Evolutionary conservation across 2,888 invertebrate species (phyloP), one percentile per base, ranked within the genome.

Genomic region (Hypomecis atomaria): DNA sequence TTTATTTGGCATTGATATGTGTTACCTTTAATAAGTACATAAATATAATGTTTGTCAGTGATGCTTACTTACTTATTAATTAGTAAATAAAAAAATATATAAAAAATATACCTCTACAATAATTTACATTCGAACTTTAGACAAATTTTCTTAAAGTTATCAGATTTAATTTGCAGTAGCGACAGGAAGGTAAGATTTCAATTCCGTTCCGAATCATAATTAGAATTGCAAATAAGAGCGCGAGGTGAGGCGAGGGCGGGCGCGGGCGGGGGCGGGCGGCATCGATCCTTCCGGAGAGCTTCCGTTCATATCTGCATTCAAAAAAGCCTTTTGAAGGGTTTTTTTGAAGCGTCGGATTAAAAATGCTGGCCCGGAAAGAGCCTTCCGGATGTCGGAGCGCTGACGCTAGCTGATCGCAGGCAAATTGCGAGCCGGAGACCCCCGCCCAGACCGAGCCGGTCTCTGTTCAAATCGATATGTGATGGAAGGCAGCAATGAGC

Each of bases 281-380:
- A 85, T 79, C 78, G 89, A 89, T 90, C 88, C 78, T 90, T 91
- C 90, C 90, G 88, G 84, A 73, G 73, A 71, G 71, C 69, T 82
- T 81, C 82, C 82, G 81, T 65, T 72, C 70, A 66, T 75, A 74
- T 71, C 74, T 72, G 73, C 75, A 75, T 69, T 73, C 64, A 69
- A 73, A 81, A 79, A 80, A 78, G 69, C 66, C 66, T 74, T 80
- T 81, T 77, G 72, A 38, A n/a, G 69, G 65, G 65, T 74, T 80
- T 81, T 77, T 72, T n/a, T 76, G n/a, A n/a, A 81, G 77, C 75
- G 73, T 76, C 69, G 75, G 82, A 85, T 85, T 85, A 85, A 86
- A 88, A 88, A 76, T 78, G 73, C 71, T 69, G 67, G 66, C 66
- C 75, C 82, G 85, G 83, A 85, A 85, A 78, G 73, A 74, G 54